A percentile compares a stretch with the other conserved stretches of the same genome.
phyloP scores from a whole-genome alignment of 2,797 vertebrate species.

The Iguana delicatissima region DNA sequence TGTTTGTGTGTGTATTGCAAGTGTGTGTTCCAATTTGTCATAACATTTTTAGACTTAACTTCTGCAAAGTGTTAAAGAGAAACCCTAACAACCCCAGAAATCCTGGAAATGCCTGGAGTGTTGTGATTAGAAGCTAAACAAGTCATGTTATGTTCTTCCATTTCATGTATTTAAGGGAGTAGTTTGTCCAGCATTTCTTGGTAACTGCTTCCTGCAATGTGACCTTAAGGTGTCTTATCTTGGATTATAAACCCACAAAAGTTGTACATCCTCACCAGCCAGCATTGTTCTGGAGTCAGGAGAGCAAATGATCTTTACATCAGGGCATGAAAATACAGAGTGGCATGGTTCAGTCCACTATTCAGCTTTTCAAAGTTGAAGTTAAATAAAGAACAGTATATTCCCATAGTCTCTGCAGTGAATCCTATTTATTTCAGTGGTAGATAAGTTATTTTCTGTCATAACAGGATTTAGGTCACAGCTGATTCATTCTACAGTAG shows the following conservation, averaged over 20 bases:
- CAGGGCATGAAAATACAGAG: not conserved
- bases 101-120: not conserved
- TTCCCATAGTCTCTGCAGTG: not conserved
- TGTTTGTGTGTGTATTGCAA: not conserved
- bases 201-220: not conserved
- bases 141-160: not conserved
- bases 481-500: not conserved
- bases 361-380: not conserved
- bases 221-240: not conserved
- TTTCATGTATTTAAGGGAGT: not conserved
- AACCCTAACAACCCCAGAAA: not conserved
- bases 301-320: not conserved
- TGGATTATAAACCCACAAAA: not conserved
- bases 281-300: not conserved
- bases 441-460: conserved; percentile 16
- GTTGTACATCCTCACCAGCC: not conserved
- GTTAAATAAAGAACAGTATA: not conserved
- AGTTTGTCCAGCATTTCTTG: not conserved
- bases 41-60: not conserved
- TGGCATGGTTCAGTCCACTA: not conserved
- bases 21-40: not conserved
- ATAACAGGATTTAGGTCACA: not conserved
- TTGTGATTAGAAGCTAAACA: not conserved
- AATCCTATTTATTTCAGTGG: not conserved
- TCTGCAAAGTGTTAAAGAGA: not conserved